Conservation (phyloP, 1,140 invertebrate species). For the Cyclina sinensis region DNA sequence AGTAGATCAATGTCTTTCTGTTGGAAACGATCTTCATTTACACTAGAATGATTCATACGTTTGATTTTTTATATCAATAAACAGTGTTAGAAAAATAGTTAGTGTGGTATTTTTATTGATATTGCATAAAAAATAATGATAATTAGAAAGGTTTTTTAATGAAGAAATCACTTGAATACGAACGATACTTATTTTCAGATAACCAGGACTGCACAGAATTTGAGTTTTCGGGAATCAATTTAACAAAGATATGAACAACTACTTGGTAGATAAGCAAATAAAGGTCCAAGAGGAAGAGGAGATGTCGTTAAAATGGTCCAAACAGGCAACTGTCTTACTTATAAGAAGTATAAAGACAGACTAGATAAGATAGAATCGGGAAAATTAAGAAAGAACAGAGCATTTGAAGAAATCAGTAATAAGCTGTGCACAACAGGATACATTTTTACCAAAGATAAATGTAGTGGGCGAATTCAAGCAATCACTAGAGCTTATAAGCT, state of each 20-base stretch:
- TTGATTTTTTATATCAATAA: no score
- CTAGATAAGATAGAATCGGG: slow-evolving; percentile 32
- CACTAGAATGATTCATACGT: no score
- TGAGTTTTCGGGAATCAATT: slow-evolving; percentile 12
- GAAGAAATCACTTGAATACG: no score
- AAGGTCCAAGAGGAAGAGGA: background rate
- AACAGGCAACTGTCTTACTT: slow-evolving; percentile 35
- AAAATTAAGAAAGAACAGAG: slow-evolving; percentile 43
- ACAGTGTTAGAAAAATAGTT: no score
- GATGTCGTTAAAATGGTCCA: background rate
- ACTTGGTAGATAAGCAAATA: background rate
- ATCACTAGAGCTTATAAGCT: slow-evolving; percentile 45
- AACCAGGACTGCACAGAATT: background rate
- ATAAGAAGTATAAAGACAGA: slow-evolving; percentile 42
- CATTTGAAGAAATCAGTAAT: slow-evolving; percentile 15
- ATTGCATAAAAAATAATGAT: no score
- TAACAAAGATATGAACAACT: background rate
- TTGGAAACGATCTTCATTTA: no score
- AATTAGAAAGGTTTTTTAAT: no score
- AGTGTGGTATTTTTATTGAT: no score
- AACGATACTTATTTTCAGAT: no score
- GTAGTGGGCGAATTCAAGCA: slow-evolving; percentile 42
- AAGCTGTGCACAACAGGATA: slow-evolving; percentile 36
- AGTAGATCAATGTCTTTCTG: no score
- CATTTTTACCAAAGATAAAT: slow-evolving; percentile 18